These are phyloP conservation scores for Sycobia sp. DNA, from an alignment of 1,140 invertebrate genomes.

Conservation along the genomic window DNA sequence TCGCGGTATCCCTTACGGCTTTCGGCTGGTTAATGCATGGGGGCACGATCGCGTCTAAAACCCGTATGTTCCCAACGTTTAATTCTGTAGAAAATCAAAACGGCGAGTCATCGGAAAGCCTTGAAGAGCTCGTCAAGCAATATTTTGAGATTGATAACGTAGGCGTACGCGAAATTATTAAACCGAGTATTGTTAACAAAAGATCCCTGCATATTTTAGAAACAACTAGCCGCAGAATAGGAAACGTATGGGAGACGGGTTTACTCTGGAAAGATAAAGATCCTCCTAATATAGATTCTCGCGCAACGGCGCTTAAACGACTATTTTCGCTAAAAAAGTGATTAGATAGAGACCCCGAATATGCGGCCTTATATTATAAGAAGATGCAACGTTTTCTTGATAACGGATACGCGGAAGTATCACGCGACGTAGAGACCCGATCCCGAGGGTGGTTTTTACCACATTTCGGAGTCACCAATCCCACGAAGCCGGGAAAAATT, in stretches of 20 bases:
- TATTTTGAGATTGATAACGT: constrained; percentile 25
- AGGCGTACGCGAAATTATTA: constrained; percentile 3
- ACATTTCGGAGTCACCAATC: constrained; percentile 42
- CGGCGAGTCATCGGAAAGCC: constrained; percentile 18
- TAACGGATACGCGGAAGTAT: constrained; percentile 31
- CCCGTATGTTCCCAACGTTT: no score
- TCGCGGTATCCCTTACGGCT: constrained; percentile 17
- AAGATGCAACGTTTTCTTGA: constrained; percentile 34
- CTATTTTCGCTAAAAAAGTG: constrained; percentile 14
- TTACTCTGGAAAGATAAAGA: constrained; percentile 25
- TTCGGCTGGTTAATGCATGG: constrained; percentile 38
- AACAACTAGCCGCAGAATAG: constrained; percentile 7
- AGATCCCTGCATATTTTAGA: constrained; percentile 19
- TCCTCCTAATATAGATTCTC: neutral
- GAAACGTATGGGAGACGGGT: constrained; percentile 32
- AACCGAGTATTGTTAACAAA: no score
- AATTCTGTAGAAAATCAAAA: neutral
- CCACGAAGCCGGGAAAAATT: constrained; percentile 41
- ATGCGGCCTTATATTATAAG: constrained; percentile 8
- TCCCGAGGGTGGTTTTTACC: constrained; percentile 38
- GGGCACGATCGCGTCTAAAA: no score
- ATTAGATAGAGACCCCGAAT: constrained; percentile 9
- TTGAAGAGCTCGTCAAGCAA: no score
- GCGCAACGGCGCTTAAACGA: constrained; percentile 9
- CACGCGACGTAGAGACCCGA: neutral